phyloP scores from a whole-genome alignment of 2,797 vertebrate genomes.

The Mallotus villosus region DNA sequence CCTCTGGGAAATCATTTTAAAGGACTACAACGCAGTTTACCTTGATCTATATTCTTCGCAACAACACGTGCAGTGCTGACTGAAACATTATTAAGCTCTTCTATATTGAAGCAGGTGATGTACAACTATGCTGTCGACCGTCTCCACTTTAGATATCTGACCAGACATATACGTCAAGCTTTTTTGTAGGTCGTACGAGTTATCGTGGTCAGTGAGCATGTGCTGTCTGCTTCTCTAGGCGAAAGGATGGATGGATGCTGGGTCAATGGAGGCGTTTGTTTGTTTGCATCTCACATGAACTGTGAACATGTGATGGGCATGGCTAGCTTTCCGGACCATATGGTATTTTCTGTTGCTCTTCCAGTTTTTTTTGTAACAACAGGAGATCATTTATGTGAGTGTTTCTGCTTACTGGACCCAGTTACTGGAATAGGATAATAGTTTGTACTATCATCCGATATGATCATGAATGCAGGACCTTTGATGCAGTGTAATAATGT shows the following conservation, averaged over 20 bases:
- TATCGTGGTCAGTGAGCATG: conserved; percentile 41
- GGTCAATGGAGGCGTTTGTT: conserved; percentile 54
- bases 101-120: background rate
- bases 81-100: background rate
- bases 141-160: background rate
- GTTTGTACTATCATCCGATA: too few species aligned
- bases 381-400: too few species aligned
- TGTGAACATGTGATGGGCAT: conserved; percentile 46
- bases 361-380: conserved; percentile 9
- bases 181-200: background rate
- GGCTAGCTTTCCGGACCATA: conserved; percentile 55
- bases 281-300: conserved; percentile 49
- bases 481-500: too few species aligned
- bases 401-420: background rate
- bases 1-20: background rate
- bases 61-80: background rate
- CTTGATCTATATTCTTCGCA: background rate
- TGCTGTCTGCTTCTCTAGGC: conserved; percentile 45
- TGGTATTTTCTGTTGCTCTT: conserved; percentile 58
- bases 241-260: conserved; percentile 43
- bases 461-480: too few species aligned
- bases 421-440: background rate
- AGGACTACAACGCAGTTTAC: background rate
- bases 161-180: conserved; percentile 1
- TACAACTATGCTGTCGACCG: background rate